Percentiles rank a stretch among this genome's conserved stretches.
Evolutionary conservation across 2,888 invertebrate species (phyloP).

Genomic region (Blera fallax): DNA sequence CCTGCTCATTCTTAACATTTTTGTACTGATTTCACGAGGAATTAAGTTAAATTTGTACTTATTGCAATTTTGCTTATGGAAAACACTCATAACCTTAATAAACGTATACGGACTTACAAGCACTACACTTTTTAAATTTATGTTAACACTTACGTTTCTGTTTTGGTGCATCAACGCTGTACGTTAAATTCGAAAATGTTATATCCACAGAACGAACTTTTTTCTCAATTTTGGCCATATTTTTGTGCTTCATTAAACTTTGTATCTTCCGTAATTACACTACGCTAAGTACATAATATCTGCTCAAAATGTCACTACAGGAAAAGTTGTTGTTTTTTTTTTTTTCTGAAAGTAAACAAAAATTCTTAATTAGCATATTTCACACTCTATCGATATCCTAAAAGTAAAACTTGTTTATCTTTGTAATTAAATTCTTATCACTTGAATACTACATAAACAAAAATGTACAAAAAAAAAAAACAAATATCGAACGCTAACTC

Average conservation of each 20-base stretch:
- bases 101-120: no score
- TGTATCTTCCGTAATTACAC: not conserved
- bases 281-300: conserved; percentile 32
- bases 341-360: conserved; percentile 48
- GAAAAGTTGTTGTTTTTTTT: not conserved
- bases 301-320: conserved; percentile 1
- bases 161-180: conserved; percentile 43
- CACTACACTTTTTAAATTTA: not conserved
- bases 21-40: no score
- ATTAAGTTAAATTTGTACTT: no score
- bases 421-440: not conserved
- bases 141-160: conserved; percentile 40
- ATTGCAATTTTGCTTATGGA: no score
- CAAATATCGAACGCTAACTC: no score
- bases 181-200: conserved; percentile 50
- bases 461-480: not conserved
- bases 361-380: not conserved
- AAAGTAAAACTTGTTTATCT: not conserved
- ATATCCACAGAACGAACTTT: conserved; percentile 70
- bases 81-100: no score
- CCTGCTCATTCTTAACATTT: no score
- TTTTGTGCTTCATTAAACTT: not conserved
- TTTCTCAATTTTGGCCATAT: conserved; percentile 44
- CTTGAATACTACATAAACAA: not conserved
- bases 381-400: not conserved